Base-by-base conservation (phyloP, 2,797 vertebrate genomes). In the Iguana delicatissima region DNA sequence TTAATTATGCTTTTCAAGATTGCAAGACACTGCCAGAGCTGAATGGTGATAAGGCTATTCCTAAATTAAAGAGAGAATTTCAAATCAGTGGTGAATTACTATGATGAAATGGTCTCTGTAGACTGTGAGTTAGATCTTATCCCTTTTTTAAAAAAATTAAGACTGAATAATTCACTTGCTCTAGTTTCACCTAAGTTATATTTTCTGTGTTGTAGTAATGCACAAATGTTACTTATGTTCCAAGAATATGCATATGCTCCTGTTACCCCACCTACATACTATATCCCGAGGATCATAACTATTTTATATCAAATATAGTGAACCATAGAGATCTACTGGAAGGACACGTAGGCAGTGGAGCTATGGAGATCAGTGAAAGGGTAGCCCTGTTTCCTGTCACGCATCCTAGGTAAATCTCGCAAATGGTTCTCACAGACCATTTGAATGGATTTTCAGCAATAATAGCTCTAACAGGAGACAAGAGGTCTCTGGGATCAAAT, bases 1-100 rank as follows among this genome's bases (percentile, higher is more conserved):
- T 87, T 90, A 77, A 87, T 83, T 87, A 90, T 87, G 42, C 42
- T 67, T 87, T 26, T 83, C 72, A 55, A 87, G 57, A 87, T 87
- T 83, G 76, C 52, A 72, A 76, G 57, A 67, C n/a, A 38, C 26
- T 90, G 69, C n/a, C n/a, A 76, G 55, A 50, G 38, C 22, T 84
- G 42, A 85, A 85, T 52, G 50, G 55, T 82, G 84, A 87, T 90
- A 86, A 90, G 79, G 2, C 69, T 64, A 62, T 74, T 62, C 38
- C 38, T 32, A 74, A 74, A 86, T 90, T 50, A 90, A 90, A 90
- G 67, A 73, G 35, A 38, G 26, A 73, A 9, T 90, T 90, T 82
- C 32, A 38, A 35, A 81, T 86, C 55, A 35, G 24, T 82, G 46
- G 52, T 26, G 5, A 85, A 38, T 73, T 52, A 86, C 64, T 86